These are phyloP conservation scores for Noctuana brunneofusca DNA, from an alignment of 2,888 invertebrate species.

Conservation along the genomic window DNA sequence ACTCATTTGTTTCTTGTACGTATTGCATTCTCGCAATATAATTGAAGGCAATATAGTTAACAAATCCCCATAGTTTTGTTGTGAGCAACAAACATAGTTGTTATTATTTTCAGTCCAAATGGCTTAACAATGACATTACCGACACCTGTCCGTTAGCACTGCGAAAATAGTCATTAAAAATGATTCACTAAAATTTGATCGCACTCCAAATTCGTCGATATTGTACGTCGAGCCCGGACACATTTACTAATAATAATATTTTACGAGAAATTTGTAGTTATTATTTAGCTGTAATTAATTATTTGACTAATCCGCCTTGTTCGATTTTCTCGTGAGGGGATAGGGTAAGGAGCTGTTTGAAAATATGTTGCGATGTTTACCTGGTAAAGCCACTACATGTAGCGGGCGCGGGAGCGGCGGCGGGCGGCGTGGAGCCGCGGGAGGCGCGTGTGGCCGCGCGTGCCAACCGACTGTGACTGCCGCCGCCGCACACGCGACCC, in stretches of 20 bases:
- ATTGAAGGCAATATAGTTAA: background rate
- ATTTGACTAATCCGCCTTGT: constrained; percentile 41
- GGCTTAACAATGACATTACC: constrained; percentile 34
- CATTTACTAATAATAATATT: constrained; percentile 34
- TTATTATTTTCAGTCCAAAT: constrained; percentile 27
- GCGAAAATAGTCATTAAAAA: constrained; percentile 43
- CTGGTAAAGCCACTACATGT: constrained; percentile 53
- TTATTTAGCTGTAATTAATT: background rate
- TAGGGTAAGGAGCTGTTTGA: constrained; percentile 38
- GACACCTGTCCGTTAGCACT: constrained; percentile 30
- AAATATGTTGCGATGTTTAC: constrained; percentile 59
- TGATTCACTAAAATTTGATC: constrained; percentile 41
- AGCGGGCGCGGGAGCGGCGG: constrained; percentile 58
- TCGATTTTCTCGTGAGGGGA: constrained; percentile 47
- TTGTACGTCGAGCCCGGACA: constrained; percentile 30
- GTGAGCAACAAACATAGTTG: constrained; percentile 25
- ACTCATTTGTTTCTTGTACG: background rate
- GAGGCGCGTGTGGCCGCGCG: constrained; percentile 76
- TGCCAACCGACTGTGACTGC: constrained; percentile 75
- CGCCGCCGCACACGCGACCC: constrained; percentile 47
- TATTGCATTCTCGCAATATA: background rate
- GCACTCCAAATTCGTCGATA: constrained; percentile 40
- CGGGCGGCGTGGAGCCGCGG: constrained; percentile 60
- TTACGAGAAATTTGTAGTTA: background rate
- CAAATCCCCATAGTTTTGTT: background rate